Percentiles rank a stretch among this genome's conserved stretches.
phyloP scores from a whole-genome alignment of 2,888 invertebrate species.

The Stomorhina lunata region DNA sequence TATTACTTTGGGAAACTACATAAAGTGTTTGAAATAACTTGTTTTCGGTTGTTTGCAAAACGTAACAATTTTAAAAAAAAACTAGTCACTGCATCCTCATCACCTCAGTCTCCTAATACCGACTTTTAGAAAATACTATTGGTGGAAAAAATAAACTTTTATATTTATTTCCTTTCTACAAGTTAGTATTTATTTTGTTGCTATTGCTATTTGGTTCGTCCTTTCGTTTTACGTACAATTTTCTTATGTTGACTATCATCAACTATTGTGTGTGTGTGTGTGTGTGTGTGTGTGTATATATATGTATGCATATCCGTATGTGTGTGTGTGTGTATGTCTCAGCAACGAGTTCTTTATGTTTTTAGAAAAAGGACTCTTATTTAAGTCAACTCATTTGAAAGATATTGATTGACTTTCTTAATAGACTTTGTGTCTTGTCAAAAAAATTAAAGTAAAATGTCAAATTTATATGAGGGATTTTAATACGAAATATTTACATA shows the following conservation, averaged over 20 bases:
- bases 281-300: constrained; percentile 26
- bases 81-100: too few species aligned
- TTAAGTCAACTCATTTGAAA: constrained; percentile 75
- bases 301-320: background rate
- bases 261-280: background rate
- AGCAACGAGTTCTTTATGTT: constrained; percentile 62
- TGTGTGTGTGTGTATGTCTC: constrained; percentile 57
- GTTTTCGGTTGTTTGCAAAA: too few species aligned
- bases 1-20: too few species aligned
- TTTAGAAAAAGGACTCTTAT: constrained; percentile 62
- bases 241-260: constrained; percentile 42
- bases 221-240: too few species aligned
- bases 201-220: constrained; percentile 33
- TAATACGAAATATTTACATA: constrained; percentile 14
- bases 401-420: constrained; percentile 80
- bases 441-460: constrained; percentile 67
- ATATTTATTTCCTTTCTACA: constrained; percentile 3
- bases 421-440: constrained; percentile 78
- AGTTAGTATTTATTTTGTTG: constrained; percentile 36
- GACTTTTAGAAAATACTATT: constrained; percentile 41
- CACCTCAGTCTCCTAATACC: background rate
- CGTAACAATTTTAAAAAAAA: too few species aligned
- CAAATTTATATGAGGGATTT: constrained; percentile 55
- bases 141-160: constrained; percentile 29
- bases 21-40: too few species aligned